A percentile compares a stretch with the other conserved stretches of the same genome.
Evolutionary conservation across 2,797 vertebrate genomes (phyloP).

Genomic region (Delichon dasypus): DNA sequence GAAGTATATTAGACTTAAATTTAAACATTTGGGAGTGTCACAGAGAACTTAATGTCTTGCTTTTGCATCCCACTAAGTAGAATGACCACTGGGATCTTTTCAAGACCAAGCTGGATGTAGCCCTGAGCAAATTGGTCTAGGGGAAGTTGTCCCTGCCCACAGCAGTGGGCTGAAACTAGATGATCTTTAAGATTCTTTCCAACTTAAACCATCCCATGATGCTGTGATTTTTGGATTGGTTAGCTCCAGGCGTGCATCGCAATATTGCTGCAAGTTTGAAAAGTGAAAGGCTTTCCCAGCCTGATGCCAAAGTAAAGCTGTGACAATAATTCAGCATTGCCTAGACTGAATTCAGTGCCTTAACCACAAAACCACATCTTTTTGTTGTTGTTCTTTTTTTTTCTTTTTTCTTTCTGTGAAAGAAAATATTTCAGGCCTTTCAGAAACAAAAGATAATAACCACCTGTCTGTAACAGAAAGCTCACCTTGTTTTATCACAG

Average conservation of each 20-base stretch:
- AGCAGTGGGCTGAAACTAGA: not conserved
- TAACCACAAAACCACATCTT: not conserved
- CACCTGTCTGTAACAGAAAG: not conserved
- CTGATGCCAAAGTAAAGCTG: not conserved
- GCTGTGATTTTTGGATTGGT: not conserved
- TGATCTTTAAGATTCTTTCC: not conserved
- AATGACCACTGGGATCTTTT: not conserved
- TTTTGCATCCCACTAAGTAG: not conserved
- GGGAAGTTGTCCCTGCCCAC: not conserved
- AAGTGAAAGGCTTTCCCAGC: not conserved
- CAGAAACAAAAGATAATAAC: not conserved
- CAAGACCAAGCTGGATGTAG: not conserved
- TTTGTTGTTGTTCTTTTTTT: not conserved
- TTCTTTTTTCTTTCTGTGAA: not conserved
- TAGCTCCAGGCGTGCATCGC: not conserved
- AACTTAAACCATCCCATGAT: not conserved
- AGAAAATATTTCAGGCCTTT: not conserved
- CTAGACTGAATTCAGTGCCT: not conserved
- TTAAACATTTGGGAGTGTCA: not conserved
- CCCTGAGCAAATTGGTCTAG: not conserved
- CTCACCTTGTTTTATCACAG: not conserved
- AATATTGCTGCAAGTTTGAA: not conserved
- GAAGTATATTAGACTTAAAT: not conserved
- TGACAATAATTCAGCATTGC: not conserved
- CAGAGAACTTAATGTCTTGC: not conserved